phyloP scores from a whole-genome alignment of 2,888 invertebrate species.

The Drosophila stalkeri region DNA sequence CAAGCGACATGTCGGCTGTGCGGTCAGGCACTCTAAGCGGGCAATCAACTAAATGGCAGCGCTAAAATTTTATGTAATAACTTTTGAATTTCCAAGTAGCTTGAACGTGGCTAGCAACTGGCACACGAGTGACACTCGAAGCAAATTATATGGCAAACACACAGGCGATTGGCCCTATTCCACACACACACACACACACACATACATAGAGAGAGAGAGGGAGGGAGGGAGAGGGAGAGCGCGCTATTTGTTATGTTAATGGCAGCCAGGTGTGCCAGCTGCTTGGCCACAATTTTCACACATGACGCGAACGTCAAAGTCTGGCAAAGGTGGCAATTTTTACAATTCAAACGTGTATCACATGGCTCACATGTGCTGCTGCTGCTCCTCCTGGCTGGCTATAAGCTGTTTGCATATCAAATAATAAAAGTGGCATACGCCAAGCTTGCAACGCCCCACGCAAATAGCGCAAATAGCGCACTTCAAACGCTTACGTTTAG shows the following conservation, averaged over 20 bases:
- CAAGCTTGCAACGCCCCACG: conserved; percentile 47
- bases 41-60: conserved; percentile 78
- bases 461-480: conserved; percentile 42
- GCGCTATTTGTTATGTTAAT: conserved; percentile 78
- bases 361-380: conserved; percentile 14
- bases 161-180: conserved; percentile 37
- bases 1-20: conserved; percentile 20
- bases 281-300: conserved; percentile 74
- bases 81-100: conserved; percentile 78
- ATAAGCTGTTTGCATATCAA: conserved; percentile 77
- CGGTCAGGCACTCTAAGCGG: conserved; percentile 54
- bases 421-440: conserved; percentile 72
- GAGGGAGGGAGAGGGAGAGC: neutral
- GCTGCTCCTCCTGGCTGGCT: conserved; percentile 34
- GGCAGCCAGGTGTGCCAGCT: conserved; percentile 38
- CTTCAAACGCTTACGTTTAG: conserved; percentile 64
- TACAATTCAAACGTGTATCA: conserved; percentile 62
- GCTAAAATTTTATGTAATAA: conserved; percentile 81
- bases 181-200: conserved; percentile 16
- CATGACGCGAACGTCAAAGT: conserved; percentile 55
- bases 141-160: conserved; percentile 55
- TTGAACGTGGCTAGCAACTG: conserved; percentile 32
- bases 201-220: neutral
- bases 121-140: conserved; percentile 55
- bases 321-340: conserved; percentile 61